A percentile compares a stretch with the other conserved stretches of the same genome.
These are phyloP conservation scores for Vireo griseus DNA, from an alignment of 2,797 vertebrate species.

Conservation along the genomic window DNA sequence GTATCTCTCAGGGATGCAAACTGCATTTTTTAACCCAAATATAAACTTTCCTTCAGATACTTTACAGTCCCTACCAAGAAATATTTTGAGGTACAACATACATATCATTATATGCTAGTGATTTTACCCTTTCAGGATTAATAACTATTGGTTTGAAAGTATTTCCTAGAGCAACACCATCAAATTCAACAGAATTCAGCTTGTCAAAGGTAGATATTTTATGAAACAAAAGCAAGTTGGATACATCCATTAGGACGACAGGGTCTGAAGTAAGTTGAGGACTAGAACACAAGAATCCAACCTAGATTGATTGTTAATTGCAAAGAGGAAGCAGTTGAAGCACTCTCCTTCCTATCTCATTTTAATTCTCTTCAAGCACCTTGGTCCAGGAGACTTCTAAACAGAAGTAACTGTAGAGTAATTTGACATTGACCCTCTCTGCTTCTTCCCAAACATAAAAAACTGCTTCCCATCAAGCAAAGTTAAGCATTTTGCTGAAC, in stretches of 20 bases:
- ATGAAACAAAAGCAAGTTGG: not conserved
- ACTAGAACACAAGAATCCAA: not conserved
- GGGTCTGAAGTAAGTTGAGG: not conserved
- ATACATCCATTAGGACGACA: not conserved
- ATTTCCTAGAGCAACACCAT: not conserved
- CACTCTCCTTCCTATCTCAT: not conserved
- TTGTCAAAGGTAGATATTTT: not conserved
- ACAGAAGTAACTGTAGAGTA: not conserved
- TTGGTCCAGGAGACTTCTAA: not conserved
- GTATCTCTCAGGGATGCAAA: not conserved
- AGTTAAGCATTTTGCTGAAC: not conserved
- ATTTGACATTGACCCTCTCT: not conserved
- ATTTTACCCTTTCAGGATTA: not conserved
- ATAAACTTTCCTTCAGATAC: not conserved
- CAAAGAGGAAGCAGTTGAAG: not conserved
- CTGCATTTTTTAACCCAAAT: not conserved
- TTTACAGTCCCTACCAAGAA: not conserved
- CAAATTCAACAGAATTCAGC: not conserved
- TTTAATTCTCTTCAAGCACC: not conserved
- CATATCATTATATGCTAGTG: accelerated
- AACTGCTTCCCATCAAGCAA: not conserved
- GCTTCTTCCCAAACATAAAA: not conserved
- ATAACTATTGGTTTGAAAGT: not conserved
- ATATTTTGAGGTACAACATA: not conserved
- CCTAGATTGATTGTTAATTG: not conserved